Evolutionary conservation across 1,140 invertebrate genomes (phyloP).

Genomic region (Drosophila littoralis): DNA sequence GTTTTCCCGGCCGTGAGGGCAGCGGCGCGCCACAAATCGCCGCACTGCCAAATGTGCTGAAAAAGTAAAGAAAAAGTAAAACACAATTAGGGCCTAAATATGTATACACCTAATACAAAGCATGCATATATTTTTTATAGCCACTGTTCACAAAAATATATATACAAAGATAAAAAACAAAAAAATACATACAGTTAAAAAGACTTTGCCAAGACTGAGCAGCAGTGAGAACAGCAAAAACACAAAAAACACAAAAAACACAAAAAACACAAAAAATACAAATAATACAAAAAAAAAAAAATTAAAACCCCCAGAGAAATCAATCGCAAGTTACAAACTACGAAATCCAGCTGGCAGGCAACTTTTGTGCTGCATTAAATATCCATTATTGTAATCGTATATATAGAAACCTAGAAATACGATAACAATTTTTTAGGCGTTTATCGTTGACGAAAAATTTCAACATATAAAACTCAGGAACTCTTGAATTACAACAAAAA

Average conservation of each 20-base stretch:
- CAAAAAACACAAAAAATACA: conserved; percentile 19
- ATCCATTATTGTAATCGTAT: conserved; percentile 33
- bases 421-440: conserved; percentile 39
- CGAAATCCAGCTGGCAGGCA: conserved; percentile 35
- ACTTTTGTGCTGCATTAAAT: conserved; percentile 44
- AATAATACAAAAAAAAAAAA: conserved; percentile 9
- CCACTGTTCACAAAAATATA: conserved; percentile 57
- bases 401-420: conserved; percentile 22
- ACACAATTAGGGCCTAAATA: conserved; percentile 61
- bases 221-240: conserved; percentile 66
- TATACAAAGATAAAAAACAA: conserved; percentile 27
- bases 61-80: not conserved
- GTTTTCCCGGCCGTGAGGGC: conserved; percentile 35
- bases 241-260: conserved; percentile 28
- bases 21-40: conserved; percentile 62
- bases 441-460: conserved; percentile 50
- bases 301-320: conserved; percentile 1
- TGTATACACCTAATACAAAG: conserved; percentile 38
- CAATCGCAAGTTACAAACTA: conserved; percentile 29
- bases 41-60: conserved; percentile 70
- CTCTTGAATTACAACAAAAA: conserved; percentile 58
- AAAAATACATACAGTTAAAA: conserved; percentile 62
- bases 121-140: conserved; percentile 71
- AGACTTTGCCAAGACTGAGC: conserved; percentile 81
- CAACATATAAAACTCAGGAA: conserved; percentile 61